phyloP scores from a whole-genome alignment of 2,888 invertebrate species.

The Oconnorella tubifera region DNA sequence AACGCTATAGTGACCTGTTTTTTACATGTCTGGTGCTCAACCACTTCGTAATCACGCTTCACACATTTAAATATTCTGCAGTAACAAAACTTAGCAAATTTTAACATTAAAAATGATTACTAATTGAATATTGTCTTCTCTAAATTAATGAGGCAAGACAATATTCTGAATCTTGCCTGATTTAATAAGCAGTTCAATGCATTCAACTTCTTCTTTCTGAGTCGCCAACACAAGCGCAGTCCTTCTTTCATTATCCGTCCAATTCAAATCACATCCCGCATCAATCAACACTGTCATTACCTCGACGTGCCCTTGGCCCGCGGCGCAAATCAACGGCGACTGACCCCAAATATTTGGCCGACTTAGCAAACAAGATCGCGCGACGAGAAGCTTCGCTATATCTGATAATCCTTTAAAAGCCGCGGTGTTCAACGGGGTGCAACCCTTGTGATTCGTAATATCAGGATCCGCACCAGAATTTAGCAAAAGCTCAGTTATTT shows the following conservation, averaged over 20 bases:
- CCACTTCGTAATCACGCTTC: too few relatives aligned
- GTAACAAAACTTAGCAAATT: too few relatives aligned
- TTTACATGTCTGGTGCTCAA: too few relatives aligned
- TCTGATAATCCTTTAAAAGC: conserved; percentile 41
- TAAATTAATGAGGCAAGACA: background rate
- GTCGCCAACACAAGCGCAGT: conserved; percentile 45
- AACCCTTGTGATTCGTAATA: conserved; percentile 43
- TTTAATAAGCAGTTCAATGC: conserved; percentile 40
- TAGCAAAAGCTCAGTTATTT: conserved; percentile 43
- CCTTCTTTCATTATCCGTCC: conserved; percentile 39
- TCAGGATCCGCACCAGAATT: conserved; percentile 44
- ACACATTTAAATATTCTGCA: too few relatives aligned
- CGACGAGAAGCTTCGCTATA: conserved; percentile 40
- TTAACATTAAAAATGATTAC: conserved; percentile 6
- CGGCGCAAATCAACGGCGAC: conserved; percentile 43
- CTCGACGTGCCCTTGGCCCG: conserved; percentile 34
- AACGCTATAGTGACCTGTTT: too few relatives aligned
- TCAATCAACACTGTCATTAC: conserved; percentile 40
- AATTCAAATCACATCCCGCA: conserved; percentile 41
- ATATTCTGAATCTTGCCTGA: conserved; percentile 28
- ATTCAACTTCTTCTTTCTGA: conserved; percentile 38
- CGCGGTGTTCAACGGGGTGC: conserved; percentile 46
- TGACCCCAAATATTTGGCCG: conserved; percentile 39
- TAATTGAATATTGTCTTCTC: background rate
- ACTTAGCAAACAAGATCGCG: conserved; percentile 41